A percentile compares a stretch with the other conserved stretches of the same genome.
Conservation (phyloP, 2,113 vertebrate genomes). For the Gasterosteus nipponicus region DNA sequence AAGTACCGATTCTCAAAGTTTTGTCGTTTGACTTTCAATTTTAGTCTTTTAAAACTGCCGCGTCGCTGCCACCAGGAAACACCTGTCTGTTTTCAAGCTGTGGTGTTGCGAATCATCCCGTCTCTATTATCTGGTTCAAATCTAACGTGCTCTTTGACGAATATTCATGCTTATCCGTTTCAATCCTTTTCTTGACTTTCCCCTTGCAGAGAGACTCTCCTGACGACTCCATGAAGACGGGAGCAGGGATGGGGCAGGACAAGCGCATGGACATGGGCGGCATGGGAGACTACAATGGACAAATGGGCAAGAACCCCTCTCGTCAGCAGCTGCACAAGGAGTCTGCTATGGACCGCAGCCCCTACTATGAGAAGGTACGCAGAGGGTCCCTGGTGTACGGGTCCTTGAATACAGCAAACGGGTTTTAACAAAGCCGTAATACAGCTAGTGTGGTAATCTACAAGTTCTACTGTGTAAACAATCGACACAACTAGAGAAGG, state of each 20-base stretch:
- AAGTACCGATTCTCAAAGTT: slow-evolving; percentile 67
- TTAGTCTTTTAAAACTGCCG: not conserved
- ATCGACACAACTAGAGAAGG: not conserved
- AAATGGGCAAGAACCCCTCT: slow-evolving; percentile 89
- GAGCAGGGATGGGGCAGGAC: slow-evolving; percentile 87
- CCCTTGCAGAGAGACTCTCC: slow-evolving; percentile 90
- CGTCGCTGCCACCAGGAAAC: not conserved
- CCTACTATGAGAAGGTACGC: slow-evolving; percentile 89
- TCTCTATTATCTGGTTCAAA: too few relatives aligned
- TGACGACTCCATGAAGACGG: slow-evolving; percentile 92
- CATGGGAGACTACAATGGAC: slow-evolving; percentile 89
- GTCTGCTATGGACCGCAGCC: slow-evolving; percentile 89
- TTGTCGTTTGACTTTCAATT: not conserved
- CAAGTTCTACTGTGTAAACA: not conserved
- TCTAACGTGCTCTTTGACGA: not conserved
- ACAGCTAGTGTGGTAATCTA: not conserved
- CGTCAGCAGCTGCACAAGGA: slow-evolving; percentile 95
- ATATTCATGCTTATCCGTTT: not conserved
- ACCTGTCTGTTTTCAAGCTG: not conserved
- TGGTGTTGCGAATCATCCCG: too few relatives aligned
- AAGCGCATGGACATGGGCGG: slow-evolving; percentile 91
- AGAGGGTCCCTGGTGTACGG: not conserved
- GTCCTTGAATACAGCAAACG: not conserved
- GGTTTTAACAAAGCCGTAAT: too few relatives aligned
- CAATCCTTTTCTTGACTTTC: not conserved